These are phyloP conservation scores for Parazoanthus swiftii DNA, from an alignment of 92 coral and sea anemone genomes.

Conservation along the genomic window DNA sequence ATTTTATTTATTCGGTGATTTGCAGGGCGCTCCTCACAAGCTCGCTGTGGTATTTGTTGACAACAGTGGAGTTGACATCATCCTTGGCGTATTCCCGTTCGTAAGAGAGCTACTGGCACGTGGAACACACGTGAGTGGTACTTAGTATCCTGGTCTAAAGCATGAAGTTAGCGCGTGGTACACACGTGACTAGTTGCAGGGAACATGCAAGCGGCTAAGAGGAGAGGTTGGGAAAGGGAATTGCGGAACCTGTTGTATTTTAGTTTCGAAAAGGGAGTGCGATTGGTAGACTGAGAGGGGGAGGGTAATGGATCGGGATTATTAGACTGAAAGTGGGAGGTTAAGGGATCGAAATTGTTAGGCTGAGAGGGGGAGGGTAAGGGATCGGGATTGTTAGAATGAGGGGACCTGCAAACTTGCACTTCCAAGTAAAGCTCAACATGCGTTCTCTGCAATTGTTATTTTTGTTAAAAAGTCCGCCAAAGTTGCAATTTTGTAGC, in stretches of 20 bases:
- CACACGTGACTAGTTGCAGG: neutral
- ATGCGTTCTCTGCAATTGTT: no score
- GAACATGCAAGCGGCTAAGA: neutral
- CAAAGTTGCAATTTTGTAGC: no score
- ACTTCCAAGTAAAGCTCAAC: no score
- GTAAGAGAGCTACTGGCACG: slow-evolving; percentile 89
- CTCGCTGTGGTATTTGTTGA: slow-evolving; percentile 93
- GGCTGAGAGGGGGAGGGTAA: no score
- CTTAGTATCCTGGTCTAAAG: neutral
- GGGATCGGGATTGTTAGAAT: no score
- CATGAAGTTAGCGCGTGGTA: neutral
- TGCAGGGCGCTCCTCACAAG: slow-evolving; percentile 82
- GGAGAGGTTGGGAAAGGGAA: neutral
- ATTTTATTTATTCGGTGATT: neutral
- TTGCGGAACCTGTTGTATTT: neutral
- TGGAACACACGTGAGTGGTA: slow-evolving; percentile 77
- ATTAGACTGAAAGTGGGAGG: no score
- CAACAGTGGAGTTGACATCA: slow-evolving; percentile 95
- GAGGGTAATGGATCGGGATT: no score
- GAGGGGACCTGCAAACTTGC: no score
- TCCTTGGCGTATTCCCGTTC: slow-evolving; percentile 92
- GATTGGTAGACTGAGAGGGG: no score
- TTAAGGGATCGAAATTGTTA: no score
- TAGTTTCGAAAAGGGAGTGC: no score
- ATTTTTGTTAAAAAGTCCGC: no score